Evolutionary conservation across 2,888 invertebrate genomes (phyloP), one percentile per base, ranked within the genome.

Genomic region (Conchocele bisecta): DNA sequence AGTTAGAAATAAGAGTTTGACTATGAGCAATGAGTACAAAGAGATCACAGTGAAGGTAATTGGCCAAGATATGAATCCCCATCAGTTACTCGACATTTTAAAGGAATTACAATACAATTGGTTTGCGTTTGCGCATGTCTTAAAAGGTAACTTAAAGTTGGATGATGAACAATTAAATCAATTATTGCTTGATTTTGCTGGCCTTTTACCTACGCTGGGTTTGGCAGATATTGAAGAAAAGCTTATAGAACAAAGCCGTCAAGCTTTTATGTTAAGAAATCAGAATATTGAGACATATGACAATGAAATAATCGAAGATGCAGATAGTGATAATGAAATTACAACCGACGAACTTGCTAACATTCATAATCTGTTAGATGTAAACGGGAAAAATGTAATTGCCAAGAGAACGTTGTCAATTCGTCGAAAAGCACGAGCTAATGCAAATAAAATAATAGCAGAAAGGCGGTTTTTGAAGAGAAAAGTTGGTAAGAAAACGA

Each of bases 141-240:
- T 57, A 57, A 44, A 57, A 22, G 17, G 29, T 17, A 57, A 57
- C 42, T 22, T 57, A 11, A 22, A 17, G 17, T 44, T 57, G 41
- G 42, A 57, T 22, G 20, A 17, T 22, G 57, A 57, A 57, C 57
- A 57, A 31, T 57, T 57, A 57, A 57, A 57, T 57, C 42, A 57
- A 57, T 44, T 57, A 42, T 22, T 57, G 26, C 29, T 57, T 28
- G 57, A 57, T 35, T 57, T 57, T 57, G 57, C 57, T 6, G 57
- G 57, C 20, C 17, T 57, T 41, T 29, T 57, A 22, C 57, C 57
- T 29, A 42, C 57, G 26, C 57, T 57, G 17, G 57, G 57, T 42
- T 42, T 57, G 57, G 26, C 20, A 41, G 56, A 56, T 26, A 26
- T 26, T 56, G 56, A 56, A 56, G 56, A 56, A 56, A 56, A 39